Evolutionary conservation across 2,888 invertebrate species (phyloP).

Genomic region (Cynaeus angustus): DNA sequence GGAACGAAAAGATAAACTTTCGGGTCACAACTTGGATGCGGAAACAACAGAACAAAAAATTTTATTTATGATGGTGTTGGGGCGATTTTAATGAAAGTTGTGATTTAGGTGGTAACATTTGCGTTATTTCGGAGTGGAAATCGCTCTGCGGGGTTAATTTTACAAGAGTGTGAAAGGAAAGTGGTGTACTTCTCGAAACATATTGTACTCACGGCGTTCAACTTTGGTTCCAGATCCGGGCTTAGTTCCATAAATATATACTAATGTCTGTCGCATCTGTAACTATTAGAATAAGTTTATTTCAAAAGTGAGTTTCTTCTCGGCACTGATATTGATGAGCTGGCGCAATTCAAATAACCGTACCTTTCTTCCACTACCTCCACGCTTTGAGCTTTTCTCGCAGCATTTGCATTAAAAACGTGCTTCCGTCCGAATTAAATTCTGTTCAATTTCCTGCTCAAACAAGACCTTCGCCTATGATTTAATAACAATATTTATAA

Average conservation of each 20-base stretch:
- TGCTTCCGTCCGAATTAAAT: conserved; percentile 35
- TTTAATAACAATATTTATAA: conserved; percentile 35
- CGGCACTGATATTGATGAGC: not conserved
- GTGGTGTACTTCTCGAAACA: conserved; percentile 3
- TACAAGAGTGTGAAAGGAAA: not conserved
- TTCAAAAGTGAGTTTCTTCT: not conserved
- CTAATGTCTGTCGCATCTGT: too few species aligned
- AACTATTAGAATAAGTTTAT: not conserved
- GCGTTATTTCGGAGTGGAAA: conserved; percentile 9
- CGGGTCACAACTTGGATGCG: conserved; percentile 20
- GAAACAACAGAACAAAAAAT: conserved; percentile 22
- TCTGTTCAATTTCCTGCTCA: conserved; percentile 23
- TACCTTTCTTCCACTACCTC: not conserved
- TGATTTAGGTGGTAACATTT: conserved; percentile 27
- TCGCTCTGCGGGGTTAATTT: conserved; percentile 15
- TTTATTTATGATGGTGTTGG: conserved; percentile 7
- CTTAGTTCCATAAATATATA: too few species aligned
- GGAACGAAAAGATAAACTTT: conserved; percentile 28
- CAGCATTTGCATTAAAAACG: conserved; percentile 35
- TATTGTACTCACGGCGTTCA: not conserved
- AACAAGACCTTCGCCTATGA: conserved; percentile 17
- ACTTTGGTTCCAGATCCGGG: too few species aligned
- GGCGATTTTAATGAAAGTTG: conserved; percentile 26
- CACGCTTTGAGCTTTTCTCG: not conserved
- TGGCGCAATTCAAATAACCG: not conserved